phyloP scores from a whole-genome alignment of 2,888 invertebrate species.

The Apodemia zela region DNA sequence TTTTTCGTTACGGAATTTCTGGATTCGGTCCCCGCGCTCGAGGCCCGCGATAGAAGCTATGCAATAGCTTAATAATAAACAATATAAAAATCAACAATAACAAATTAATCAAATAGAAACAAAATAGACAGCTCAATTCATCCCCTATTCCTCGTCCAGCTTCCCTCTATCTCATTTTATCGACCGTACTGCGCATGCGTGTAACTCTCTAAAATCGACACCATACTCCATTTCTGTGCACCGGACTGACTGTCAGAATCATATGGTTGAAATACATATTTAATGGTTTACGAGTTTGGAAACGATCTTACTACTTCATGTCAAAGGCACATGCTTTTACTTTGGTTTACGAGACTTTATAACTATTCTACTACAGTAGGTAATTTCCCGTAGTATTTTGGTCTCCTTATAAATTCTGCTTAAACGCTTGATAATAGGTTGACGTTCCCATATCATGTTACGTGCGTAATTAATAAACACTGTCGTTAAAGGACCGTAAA shows the following conservation, averaged over 20 bases:
- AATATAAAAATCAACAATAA: too few relatives aligned
- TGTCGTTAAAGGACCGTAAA: too few relatives aligned
- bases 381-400: too few relatives aligned
- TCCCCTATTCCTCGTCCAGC: slow-evolving; percentile 42
- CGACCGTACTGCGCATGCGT: slow-evolving; percentile 44
- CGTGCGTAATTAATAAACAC: too few relatives aligned
- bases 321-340: background rate
- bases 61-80: too few relatives aligned
- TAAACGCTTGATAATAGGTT: too few relatives aligned
- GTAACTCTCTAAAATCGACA: slow-evolving; percentile 32
- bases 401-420: too few relatives aligned
- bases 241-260: slow-evolving; percentile 24
- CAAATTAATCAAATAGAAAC: background rate
- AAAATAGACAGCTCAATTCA: slow-evolving; percentile 40
- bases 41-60: too few relatives aligned
- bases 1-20: too few relatives aligned
- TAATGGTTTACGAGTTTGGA: slow-evolving; percentile 3
- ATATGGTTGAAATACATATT: slow-evolving; percentile 23
- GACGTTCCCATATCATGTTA: too few relatives aligned
- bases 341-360: background rate
- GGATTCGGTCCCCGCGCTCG: too few relatives aligned
- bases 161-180: slow-evolving; percentile 42
- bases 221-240: slow-evolving; percentile 28
- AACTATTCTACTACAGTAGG: too few relatives aligned
- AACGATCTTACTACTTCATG: background rate